Evolutionary conservation across 2,113 vertebrate species (phyloP), one percentile per base, ranked within the genome.

Genomic region (Redunca redunca): DNA sequence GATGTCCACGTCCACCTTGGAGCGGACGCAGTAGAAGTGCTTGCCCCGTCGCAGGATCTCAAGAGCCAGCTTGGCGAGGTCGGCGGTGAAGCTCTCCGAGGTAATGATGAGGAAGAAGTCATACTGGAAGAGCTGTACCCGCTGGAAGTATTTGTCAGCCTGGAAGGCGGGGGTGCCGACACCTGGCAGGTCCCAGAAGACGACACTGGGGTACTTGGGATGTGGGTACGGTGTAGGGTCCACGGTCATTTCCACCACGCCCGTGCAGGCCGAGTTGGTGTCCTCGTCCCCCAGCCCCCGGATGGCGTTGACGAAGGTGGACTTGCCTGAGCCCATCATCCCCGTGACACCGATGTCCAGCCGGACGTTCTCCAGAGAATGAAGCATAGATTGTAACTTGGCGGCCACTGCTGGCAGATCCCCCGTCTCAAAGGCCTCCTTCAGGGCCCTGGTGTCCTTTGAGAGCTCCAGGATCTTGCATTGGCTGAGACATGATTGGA

Each of bases 121-220:
- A 2, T 98, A 98, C 17, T 13, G 71, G 53, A 81, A 40, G 17
- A 96, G 97, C 13, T 95, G 15, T 43, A 97, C 96, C 23, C 23
- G 26, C 81, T 96, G 60, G 1, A 93, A 46, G 90, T 97, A 97
- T 11, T 10, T 28, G 26, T 98, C 92, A 1, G 94, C 93, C 74
- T 48, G 40, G 30, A 93, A 96, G 13, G 55, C n/a, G 14, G 83
- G 40, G 0, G 64, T 85, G n/a, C 92, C 95, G 1, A 97, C 43
- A 33, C 98, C 98, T 4, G 96, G 98, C 52, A 99, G 98, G 71
- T 99, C 98, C 98, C 98, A 98, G 78, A 98, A 36, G 48, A 87
- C 9, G 19, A 98, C 62, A 0, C 98, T 98, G 85, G 94, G 88
- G 43, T 96, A 90, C 25, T 97, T 84, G 5, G 98, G 96, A 82